phyloP scores from a whole-genome alignment of 2,888 invertebrate genomes.

The Pseudococcus jackbeardsleyi region DNA sequence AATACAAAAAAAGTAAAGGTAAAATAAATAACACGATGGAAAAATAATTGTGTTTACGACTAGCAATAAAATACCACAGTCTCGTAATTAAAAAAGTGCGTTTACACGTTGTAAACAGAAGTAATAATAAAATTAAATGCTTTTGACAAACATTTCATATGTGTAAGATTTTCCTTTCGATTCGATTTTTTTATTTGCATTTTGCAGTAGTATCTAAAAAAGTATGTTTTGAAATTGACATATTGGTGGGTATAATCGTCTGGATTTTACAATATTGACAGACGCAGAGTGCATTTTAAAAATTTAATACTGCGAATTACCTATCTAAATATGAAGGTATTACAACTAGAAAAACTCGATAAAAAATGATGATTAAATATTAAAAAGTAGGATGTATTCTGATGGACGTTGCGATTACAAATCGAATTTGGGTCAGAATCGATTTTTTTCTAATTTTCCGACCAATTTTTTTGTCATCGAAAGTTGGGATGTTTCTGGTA shows the following conservation, averaged over 20 bases:
- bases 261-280: not conserved
- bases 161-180: not conserved
- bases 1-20: constrained; percentile 57
- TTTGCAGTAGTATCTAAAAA: not conserved
- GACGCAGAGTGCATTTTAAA: not conserved
- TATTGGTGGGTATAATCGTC: not conserved
- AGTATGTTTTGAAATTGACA: not conserved
- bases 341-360: not conserved
- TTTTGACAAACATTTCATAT: constrained; percentile 61
- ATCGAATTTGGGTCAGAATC: not conserved
- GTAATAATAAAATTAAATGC: constrained; percentile 60
- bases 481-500: no score
- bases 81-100: constrained; percentile 58
- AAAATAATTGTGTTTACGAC: constrained; percentile 63
- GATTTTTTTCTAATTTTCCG: not conserved
- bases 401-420: not conserved
- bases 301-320: not conserved
- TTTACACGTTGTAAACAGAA: constrained; percentile 47
- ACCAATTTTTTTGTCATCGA: not conserved
- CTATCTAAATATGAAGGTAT: not conserved
- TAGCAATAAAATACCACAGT: constrained; percentile 65
- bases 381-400: not conserved
- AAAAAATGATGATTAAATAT: not conserved
- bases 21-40: constrained; percentile 58
- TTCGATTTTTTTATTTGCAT: not conserved